A percentile compares a stretch with the other conserved stretches of the same genome.
These are phyloP conservation scores for Cynoglossus semilaevis DNA, from an alignment of 2,113 vertebrate genomes.

Conservation along the genomic window DNA sequence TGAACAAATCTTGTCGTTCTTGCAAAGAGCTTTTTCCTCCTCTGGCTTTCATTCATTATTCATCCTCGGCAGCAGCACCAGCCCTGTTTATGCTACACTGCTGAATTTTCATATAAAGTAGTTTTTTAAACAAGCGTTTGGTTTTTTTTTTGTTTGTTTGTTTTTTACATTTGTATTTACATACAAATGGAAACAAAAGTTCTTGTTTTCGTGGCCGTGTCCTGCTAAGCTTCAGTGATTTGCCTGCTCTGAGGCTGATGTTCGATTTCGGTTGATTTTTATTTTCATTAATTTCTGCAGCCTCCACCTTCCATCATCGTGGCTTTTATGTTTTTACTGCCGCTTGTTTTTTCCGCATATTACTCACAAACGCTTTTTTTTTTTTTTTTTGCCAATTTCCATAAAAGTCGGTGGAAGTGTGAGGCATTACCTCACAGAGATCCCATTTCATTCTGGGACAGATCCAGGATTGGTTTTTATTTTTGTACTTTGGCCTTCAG, in stretches of 20 bases:
- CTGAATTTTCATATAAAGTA: slow-evolving; percentile 19
- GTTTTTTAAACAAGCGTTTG: slow-evolving; percentile 16
- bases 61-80: slow-evolving; percentile 24
- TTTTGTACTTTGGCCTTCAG: too few species aligned
- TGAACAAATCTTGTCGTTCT: slow-evolving; percentile 1
- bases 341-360: too few species aligned
- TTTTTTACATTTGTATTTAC: background rate
- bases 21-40: slow-evolving; percentile 34
- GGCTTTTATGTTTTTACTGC: too few species aligned
- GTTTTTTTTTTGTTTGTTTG: too few species aligned
- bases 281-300: background rate
- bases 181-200: background rate
- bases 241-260: too few species aligned
- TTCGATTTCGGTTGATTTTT: background rate
- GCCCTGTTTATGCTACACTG: slow-evolving; percentile 15
- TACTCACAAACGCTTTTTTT: too few species aligned
- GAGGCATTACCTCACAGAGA: too few species aligned
- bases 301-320: background rate
- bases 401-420: too few species aligned
- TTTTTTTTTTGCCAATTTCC: too few species aligned
- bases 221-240: too few species aligned
- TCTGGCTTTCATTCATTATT: slow-evolving; percentile 38
- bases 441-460: too few species aligned
- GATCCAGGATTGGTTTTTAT: too few species aligned
- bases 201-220: background rate